Evolutionary conservation across 2,797 vertebrate genomes (phyloP), one percentile per base, ranked within the genome.

Genomic region (Carapus acus): DNA sequence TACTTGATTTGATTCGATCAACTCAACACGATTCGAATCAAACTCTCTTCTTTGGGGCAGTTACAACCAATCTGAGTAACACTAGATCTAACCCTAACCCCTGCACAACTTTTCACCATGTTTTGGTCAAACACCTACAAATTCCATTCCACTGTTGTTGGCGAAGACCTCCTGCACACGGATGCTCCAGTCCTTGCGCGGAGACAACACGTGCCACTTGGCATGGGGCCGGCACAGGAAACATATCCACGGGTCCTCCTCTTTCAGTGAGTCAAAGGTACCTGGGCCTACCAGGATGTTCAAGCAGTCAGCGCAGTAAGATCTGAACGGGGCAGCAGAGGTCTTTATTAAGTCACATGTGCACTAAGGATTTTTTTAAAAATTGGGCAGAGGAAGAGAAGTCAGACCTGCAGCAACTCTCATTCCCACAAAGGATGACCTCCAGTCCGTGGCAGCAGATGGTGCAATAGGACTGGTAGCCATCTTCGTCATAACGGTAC

Each of bases 211-310:
- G 0, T 92, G 90, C 0, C 88, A 86, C 33, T 81, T 75, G 7
- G 48, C 62, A 52, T 85, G 85, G 0, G 90, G 88, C 52, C 90
- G 88, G 58, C 94, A 97, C 84, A 96, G 75, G 83, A 87, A 97
- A 79, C 94, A 97, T 82, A 90, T 90, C 94, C 94, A 97, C 4
- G 93, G 94, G 44, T 97, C 94, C 57, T 90, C 53, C n/a, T 78
- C 67, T 44, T 88, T 93, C 4, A 93, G 80, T 0, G 65, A 71
- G 0, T 81, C 75, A 0, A 92, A 93, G 0, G 91, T 90, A 8
- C 90, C 91, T 0, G 74, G 12, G 0, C 90, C 90, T 33, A 93
- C 88, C 19, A 97, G 84, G 61, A 91, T 87, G 34, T 95, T 87
- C 77, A 97, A 77, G 52, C 94, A 97, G 60, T 95, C 91, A 17